phyloP scores from a whole-genome alignment of 2,113 vertebrate genomes.

The Pao palembangensis region DNA sequence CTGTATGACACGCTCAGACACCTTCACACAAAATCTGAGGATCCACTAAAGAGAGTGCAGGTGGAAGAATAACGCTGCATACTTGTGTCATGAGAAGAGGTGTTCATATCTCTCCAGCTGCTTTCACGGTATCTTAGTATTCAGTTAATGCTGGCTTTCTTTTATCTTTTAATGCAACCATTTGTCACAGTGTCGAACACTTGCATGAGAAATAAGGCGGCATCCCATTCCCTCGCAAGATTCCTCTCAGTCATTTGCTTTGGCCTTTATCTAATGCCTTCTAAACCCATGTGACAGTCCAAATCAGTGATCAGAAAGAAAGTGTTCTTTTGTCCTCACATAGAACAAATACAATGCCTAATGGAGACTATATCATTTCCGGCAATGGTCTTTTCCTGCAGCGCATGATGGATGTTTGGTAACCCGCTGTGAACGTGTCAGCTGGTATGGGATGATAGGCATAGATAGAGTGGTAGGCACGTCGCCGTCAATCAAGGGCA shows the following conservation, averaged over 20 bases:
- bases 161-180: slow-evolving; percentile 75
- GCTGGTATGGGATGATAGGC: slow-evolving; percentile 9
- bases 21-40: neutral
- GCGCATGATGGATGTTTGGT: slow-evolving; percentile 24
- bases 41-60: slow-evolving; percentile 15
- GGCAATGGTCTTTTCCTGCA: slow-evolving; percentile 9
- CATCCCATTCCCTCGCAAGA: slow-evolving; percentile 55
- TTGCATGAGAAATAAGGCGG: slow-evolving; percentile 40
- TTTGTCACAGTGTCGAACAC: slow-evolving; percentile 65
- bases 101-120: slow-evolving; percentile 56
- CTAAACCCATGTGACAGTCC: slow-evolving; percentile 21
- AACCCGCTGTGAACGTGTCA: slow-evolving; percentile 16
- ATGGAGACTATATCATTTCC: slow-evolving; percentile 12
- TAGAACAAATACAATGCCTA: slow-evolving; percentile 17
- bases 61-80: slow-evolving; percentile 31
- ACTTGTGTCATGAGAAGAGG: slow-evolving; percentile 55
- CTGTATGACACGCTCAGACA: too few relatives aligned
- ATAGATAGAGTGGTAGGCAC: slow-evolving; percentile 13
- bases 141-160: slow-evolving; percentile 55
- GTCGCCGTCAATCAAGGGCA: slow-evolving; percentile 12
- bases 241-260: slow-evolving; percentile 32
- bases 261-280: slow-evolving; percentile 40
- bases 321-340: slow-evolving; percentile 15
- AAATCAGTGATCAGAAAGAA: slow-evolving; percentile 19
- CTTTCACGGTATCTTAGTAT: slow-evolving; percentile 54